A percentile compares a stretch with the other conserved stretches of the same genome.
These are phyloP conservation scores for Argya squamiceps DNA, from an alignment of 2,797 vertebrate genomes.

Conservation along the genomic window DNA sequence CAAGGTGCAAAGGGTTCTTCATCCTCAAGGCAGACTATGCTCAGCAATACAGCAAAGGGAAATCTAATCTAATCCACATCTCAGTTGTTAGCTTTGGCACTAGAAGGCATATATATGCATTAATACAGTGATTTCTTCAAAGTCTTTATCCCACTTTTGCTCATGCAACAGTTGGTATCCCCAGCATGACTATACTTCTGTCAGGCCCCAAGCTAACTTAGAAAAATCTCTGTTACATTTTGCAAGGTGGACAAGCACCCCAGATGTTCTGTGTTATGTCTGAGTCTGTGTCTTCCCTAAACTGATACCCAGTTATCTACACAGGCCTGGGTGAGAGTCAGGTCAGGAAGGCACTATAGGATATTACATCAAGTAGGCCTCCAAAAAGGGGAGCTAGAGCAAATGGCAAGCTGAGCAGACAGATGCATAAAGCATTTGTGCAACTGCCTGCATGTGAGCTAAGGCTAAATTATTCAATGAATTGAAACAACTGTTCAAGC, in stretches of 20 bases:
- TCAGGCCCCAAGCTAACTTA: neutral
- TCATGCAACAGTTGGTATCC: accelerated
- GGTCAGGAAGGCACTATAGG: neutral
- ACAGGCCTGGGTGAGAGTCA: neutral
- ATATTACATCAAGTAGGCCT: neutral
- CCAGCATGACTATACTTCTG: neutral
- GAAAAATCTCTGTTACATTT: neutral
- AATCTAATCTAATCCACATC: neutral
- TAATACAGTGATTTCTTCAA: neutral
- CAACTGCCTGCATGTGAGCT: neutral
- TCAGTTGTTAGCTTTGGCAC: neutral
- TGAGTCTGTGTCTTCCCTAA: neutral
- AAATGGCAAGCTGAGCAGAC: neutral
- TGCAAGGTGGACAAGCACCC: neutral
- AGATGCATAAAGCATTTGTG: neutral
- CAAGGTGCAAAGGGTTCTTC: neutral
- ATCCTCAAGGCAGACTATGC: neutral
- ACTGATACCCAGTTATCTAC: neutral
- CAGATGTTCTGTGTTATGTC: neutral
- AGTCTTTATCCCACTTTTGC: neutral
- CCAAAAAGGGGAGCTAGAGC: neutral
- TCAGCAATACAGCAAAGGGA: neutral
- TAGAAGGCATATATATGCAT: neutral
- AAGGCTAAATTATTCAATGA: neutral
- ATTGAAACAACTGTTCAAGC: neutral